These are phyloP conservation scores for Zapornia atra DNA, from an alignment of 2,113 vertebrate genomes.

Conservation along the genomic window DNA sequence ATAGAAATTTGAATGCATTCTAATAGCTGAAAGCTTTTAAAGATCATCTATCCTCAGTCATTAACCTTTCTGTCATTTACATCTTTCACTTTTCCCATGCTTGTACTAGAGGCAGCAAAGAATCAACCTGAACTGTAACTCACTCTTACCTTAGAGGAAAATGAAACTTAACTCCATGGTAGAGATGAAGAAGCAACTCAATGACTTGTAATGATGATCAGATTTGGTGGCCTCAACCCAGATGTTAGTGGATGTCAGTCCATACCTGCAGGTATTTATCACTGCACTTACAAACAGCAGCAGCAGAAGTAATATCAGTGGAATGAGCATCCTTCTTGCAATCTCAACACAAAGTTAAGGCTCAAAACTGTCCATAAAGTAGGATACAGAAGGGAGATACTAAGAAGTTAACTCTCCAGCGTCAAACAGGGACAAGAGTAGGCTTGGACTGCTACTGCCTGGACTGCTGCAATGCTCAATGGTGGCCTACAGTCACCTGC, in stretches of 20 bases:
- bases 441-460: background rate
- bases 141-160: background rate
- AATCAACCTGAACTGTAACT: background rate
- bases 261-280: background rate
- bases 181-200: background rate
- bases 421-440: background rate
- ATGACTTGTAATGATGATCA: background rate
- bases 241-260: background rate
- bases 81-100: background rate
- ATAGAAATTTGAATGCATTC: conserved; percentile 16
- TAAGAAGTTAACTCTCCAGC: background rate
- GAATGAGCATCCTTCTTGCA: background rate
- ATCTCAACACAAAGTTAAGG: background rate
- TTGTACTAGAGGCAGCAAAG: background rate
- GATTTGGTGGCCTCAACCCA: background rate
- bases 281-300: background rate
- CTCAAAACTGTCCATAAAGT: background rate
- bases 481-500: background rate
- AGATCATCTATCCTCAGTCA: background rate
- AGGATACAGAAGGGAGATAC: background rate
- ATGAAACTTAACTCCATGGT: background rate
- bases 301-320: background rate
- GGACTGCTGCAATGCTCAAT: background rate
- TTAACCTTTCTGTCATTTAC: conserved; percentile 50
- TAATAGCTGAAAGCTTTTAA: conserved; percentile 31